Conservation (phyloP, 2,113 vertebrate species). For the Petromus typicus region DNA sequence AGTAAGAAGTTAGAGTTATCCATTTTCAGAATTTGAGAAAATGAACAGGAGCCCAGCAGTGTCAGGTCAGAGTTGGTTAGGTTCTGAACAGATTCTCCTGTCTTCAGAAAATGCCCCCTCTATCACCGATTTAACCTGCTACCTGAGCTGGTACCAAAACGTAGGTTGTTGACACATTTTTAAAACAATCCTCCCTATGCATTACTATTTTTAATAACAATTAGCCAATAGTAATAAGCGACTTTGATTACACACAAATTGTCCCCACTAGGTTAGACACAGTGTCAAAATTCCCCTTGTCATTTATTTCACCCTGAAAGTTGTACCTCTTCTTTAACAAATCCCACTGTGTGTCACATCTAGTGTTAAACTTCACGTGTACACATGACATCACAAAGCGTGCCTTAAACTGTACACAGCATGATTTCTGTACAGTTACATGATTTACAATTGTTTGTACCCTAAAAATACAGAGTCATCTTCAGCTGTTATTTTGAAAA, state of each 20-base stretch:
- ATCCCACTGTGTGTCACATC: not conserved
- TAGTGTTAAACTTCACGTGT: not conserved
- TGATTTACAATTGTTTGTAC: not conserved
- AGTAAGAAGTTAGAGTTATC: not conserved
- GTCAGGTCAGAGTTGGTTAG: not conserved
- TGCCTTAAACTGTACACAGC: not conserved
- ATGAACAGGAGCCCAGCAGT: not conserved
- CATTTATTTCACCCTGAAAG: not conserved
- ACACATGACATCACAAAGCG: not conserved
- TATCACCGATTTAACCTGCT: not conserved
- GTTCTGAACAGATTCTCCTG: not conserved
- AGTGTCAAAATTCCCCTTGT: not conserved
- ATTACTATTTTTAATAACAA: not conserved
- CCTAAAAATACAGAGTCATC: not conserved
- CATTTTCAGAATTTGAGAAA: not conserved
- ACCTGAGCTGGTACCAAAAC: not conserved
- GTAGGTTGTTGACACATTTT: not conserved
- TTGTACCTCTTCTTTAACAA: not conserved
- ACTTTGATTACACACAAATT: not conserved
- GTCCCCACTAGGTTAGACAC: not conserved
- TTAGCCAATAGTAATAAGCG: not conserved
- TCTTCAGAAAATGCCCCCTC: constrained; percentile 31
- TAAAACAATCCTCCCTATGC: not conserved
- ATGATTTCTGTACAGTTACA: not conserved
- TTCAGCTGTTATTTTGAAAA: constrained; percentile 58